These are phyloP conservation scores for Tetrapedia diversipes DNA, from an alignment of 2,888 invertebrate genomes.

Conservation along the genomic window DNA sequence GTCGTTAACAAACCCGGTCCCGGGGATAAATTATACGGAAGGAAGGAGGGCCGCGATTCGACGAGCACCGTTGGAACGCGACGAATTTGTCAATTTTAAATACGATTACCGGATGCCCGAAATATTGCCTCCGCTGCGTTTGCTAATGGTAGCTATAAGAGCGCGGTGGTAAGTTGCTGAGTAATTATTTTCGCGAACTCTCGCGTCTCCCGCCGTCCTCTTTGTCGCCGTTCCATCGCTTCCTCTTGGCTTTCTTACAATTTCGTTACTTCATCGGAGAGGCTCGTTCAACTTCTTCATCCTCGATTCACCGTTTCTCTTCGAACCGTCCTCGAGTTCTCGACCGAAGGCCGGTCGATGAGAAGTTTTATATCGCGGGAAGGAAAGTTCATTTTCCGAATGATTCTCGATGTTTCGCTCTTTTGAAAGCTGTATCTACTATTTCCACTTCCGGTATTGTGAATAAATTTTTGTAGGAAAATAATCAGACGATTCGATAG, in stretches of 20 bases:
- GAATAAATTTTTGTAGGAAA: no score
- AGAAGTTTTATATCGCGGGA: not conserved
- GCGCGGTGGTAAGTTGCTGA: slow-evolving; percentile 49
- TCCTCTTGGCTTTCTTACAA: not conserved
- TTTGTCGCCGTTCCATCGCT: slow-evolving; percentile 11
- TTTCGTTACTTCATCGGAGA: slow-evolving; percentile 16
- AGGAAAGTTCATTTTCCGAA: no score
- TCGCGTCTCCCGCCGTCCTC: slow-evolving; percentile 38
- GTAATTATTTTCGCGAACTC: slow-evolving; percentile 64
- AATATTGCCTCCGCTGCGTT: slow-evolving; percentile 41
- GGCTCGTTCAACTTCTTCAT: slow-evolving; percentile 11
- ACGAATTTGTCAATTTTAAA: slow-evolving; percentile 73
- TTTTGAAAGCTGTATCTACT: no score
- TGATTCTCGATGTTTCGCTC: no score
- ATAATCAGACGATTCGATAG: no score
- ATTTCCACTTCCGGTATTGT: no score
- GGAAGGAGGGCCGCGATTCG: slow-evolving; percentile 64
- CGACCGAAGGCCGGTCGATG: not conserved
- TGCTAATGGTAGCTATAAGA: slow-evolving; percentile 40
- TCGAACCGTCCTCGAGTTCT: not conserved
- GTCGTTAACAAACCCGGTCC: slow-evolving; percentile 64
- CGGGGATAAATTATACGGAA: slow-evolving; percentile 66
- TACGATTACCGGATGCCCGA: slow-evolving; percentile 60
- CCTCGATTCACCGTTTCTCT: not conserved
- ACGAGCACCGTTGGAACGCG: slow-evolving; percentile 56